Evolutionary conservation across 2,888 invertebrate species (phyloP).

Genomic region (Pecten maximus): DNA sequence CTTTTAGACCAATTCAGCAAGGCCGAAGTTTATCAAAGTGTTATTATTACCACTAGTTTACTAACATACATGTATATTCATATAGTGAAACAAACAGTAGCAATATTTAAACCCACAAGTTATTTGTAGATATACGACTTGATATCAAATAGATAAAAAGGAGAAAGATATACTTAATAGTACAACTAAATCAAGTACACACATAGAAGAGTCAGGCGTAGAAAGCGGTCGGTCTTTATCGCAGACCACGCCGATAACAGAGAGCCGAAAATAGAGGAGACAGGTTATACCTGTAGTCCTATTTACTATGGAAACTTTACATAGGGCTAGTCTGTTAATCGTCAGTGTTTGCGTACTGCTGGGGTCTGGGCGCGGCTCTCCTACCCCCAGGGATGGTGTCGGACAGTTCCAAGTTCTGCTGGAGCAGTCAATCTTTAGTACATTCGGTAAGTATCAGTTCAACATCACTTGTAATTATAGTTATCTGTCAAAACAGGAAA

Average conservation of each 20-base stretch:
- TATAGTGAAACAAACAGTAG: no score
- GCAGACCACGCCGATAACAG: background rate
- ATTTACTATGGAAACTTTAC: background rate
- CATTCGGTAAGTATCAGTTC: background rate
- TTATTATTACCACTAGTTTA: no score
- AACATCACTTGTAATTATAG: no score
- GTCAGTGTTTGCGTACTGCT: background rate
- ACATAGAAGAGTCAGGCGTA: background rate
- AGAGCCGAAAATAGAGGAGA: constrained; percentile 20
- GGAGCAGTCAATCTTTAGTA: background rate
- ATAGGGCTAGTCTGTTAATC: background rate
- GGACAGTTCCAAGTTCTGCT: background rate
- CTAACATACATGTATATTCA: no score
- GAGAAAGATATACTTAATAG: no score
- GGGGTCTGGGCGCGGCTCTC: background rate
- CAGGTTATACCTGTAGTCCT: background rate
- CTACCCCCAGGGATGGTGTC: background rate
- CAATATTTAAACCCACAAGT: no score
- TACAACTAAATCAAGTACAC: background rate
- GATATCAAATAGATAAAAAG: background rate
- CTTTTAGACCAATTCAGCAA: no score
- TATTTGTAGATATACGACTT: no score
- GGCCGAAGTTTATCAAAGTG: no score
- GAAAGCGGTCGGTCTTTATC: background rate
- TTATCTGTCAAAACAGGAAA: no score